Conservation (phyloP, 2,113 vertebrate genomes). For the Halcyon senegalensis region DNA sequence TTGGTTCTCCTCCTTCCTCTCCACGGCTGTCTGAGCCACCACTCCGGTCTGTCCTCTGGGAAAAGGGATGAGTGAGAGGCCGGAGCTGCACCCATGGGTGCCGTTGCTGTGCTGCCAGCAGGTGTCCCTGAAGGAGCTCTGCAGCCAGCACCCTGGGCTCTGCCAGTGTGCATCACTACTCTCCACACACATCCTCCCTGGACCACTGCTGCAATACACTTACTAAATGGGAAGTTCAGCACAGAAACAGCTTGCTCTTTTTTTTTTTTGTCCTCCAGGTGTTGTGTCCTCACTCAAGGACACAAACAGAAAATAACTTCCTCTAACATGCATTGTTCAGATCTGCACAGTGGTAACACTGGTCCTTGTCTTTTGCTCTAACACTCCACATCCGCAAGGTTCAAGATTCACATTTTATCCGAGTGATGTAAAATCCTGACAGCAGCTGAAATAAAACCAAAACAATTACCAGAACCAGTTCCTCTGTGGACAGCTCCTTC, state of each 20-base stretch:
- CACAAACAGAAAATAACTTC: neutral
- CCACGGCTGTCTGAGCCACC: rapidly evolving
- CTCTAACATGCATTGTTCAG: neutral
- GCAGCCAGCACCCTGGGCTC: neutral
- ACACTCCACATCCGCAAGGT: neutral
- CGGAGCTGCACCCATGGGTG: too few species aligned
- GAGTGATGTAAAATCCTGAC: neutral
- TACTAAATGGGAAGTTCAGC: neutral
- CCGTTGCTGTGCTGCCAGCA: neutral
- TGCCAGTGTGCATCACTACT: neutral
- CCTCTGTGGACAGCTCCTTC: neutral
- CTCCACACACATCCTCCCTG: neutral
- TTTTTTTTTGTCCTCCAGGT: neutral
- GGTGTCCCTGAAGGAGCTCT: neutral
- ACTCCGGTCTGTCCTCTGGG: neutral
- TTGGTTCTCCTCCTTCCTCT: neutral
- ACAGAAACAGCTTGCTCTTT: neutral
- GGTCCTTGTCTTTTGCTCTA: neutral
- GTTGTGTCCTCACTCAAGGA: neutral
- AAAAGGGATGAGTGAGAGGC: neutral
- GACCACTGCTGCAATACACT: neutral
- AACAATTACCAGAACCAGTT: neutral
- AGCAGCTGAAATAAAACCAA: constrained; percentile 7
- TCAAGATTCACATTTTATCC: neutral
- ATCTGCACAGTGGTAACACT: neutral